Percentiles rank a stretch among this genome's conserved stretches.
These are phyloP conservation scores for Xylota segnis DNA, from an alignment of 2,888 invertebrate species.

Conservation along the genomic window DNA sequence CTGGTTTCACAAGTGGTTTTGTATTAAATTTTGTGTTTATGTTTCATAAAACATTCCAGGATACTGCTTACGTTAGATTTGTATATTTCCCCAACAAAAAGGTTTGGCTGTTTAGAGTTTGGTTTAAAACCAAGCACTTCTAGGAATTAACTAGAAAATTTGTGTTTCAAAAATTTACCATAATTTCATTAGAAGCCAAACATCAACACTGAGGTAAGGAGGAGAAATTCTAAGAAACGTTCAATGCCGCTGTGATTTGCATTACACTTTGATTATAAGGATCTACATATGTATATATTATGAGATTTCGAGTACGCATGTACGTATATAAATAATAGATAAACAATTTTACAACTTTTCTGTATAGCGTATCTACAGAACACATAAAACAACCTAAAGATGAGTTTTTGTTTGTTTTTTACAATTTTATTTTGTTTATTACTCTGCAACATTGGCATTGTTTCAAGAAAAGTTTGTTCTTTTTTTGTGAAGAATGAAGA, in stretches of 20 bases:
- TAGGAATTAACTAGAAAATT: no score
- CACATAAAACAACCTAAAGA: conserved; percentile 6
- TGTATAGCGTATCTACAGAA: no score
- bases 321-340: no score
- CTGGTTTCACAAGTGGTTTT: background rate
- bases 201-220: no score
- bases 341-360: no score
- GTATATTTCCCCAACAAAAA: background rate
- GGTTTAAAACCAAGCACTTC: no score
- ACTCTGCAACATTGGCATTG: conserved; percentile 40
- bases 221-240: no score
- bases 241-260: background rate
- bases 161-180: no score
- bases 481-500: background rate
- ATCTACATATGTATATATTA: no score
- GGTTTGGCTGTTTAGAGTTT: no score
- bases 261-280: no score
- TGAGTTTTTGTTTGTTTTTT: background rate
- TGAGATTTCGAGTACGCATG: background rate
- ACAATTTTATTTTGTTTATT: conserved; percentile 26
- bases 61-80: background rate
- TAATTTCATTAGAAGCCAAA: no score
- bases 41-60: background rate
- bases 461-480: conserved; percentile 18
- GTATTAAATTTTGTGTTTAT: background rate